These are phyloP conservation scores for Cromileptes altivelis DNA, from an alignment of 2,113 vertebrate species.

Conservation along the genomic window DNA sequence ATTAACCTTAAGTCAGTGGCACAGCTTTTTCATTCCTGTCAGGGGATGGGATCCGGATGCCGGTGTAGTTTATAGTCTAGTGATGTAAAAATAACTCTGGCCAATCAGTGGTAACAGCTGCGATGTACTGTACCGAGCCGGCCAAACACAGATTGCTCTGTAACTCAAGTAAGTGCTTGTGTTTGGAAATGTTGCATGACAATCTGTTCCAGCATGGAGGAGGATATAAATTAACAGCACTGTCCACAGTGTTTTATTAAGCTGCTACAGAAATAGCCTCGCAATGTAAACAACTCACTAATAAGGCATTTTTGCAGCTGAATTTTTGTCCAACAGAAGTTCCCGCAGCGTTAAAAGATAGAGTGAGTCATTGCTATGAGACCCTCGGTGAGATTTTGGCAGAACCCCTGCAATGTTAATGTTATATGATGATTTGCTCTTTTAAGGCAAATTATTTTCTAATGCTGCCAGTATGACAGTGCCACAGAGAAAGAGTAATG, in stretches of 20 bases:
- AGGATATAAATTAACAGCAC: constrained; percentile 68
- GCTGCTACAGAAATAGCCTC: constrained; percentile 51
- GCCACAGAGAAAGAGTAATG: constrained; percentile 78
- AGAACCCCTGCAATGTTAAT: constrained; percentile 31
- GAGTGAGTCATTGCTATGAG: constrained; percentile 40
- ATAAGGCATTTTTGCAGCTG: constrained; percentile 35
- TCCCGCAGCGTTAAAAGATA: constrained; percentile 20
- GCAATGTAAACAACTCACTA: constrained; percentile 58
- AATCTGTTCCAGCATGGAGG: constrained; percentile 62
- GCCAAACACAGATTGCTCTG: constrained; percentile 55
- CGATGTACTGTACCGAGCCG: constrained; percentile 49
- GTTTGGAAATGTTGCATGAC: constrained; percentile 66
- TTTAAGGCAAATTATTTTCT: constrained; percentile 77
- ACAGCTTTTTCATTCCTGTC: constrained; percentile 52
- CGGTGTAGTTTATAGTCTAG: constrained; percentile 59
- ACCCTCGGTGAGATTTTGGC: constrained; percentile 46
- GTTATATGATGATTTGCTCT: constrained; percentile 59
- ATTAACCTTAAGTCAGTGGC: constrained; percentile 42
- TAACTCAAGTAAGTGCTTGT: constrained; percentile 71
- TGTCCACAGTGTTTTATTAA: constrained; percentile 1
- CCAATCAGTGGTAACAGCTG: constrained; percentile 80
- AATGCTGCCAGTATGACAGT: constrained; percentile 65
- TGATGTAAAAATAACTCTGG: constrained; percentile 81
- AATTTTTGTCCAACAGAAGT: constrained; percentile 31
- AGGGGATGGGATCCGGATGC: constrained; percentile 56